Percentiles rank a stretch among this genome's conserved stretches.
Evolutionary conservation across 2,113 vertebrate species (phyloP).

Genomic region (Melanerpes formicivorus): DNA sequence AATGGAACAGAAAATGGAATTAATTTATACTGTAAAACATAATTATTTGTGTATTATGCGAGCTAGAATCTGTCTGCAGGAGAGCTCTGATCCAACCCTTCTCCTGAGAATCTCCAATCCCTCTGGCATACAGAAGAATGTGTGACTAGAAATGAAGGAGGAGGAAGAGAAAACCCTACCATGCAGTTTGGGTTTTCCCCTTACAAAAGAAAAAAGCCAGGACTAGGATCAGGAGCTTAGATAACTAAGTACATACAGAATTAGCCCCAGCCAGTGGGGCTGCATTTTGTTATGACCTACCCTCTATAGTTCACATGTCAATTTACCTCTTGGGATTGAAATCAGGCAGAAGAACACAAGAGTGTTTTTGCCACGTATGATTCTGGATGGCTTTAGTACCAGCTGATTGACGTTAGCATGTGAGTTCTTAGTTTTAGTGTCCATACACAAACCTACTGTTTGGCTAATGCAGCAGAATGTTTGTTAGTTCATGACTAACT

Average conservation of each 20-base stretch:
- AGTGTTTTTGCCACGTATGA: not conserved
- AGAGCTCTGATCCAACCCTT: not conserved
- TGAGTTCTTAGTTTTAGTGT: too few relatives aligned
- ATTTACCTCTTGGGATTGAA: not conserved
- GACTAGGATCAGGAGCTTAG: not conserved
- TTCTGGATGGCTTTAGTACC: too few relatives aligned
- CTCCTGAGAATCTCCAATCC: not conserved
- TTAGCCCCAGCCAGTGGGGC: not conserved
- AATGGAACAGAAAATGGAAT: not conserved
- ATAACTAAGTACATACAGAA: not conserved
- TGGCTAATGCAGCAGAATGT: too few relatives aligned
- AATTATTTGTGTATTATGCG: not conserved
- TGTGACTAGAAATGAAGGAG: not conserved
- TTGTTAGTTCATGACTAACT: too few relatives aligned
- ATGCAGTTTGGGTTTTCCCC: not conserved
- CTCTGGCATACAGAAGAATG: not conserved
- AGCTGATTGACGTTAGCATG: too few relatives aligned
- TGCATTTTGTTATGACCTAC: not conserved
- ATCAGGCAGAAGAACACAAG: not conserved
- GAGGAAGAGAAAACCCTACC: not conserved
- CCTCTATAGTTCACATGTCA: not conserved
- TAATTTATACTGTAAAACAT: not conserved
- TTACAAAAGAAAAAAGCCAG: not conserved
- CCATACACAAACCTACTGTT: too few relatives aligned
- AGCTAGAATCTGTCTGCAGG: not conserved